Evolutionary conservation across 2,113 vertebrate species (phyloP), one percentile per base, ranked within the genome.

Genomic region (Nesoenas mayeri): DNA sequence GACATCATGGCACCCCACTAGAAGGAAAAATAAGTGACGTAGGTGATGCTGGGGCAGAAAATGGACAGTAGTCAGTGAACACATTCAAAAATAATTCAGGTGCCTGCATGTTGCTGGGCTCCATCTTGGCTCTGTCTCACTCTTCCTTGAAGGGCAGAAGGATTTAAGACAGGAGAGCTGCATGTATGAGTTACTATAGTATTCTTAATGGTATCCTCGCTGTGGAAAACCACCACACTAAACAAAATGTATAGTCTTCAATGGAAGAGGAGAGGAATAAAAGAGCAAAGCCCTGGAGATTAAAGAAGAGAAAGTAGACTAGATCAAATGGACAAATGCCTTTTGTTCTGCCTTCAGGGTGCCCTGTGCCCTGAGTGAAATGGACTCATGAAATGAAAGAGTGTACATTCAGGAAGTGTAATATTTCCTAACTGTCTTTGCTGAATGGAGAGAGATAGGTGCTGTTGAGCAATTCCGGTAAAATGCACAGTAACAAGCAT

Each of bases 321-420:
- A 89, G 64, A 79, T 85, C 31, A 69, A 96, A 78, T 65, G 93
- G 96, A 93, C 69, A 92, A 93, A 82, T 94, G 95, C 71, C 84
- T 93, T 95, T 96, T 96, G 82, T 94, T 95, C 89, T 95, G 72
- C 58, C 87, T 93, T 90, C 87, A 96, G 93, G 93, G 86, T 56
- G 80, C 54, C 53, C 60, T 12, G 6, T 88, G 92, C 51, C 89
- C 85, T 50, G 84, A 74, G 79, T 87, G 81, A 92, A 92, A 87
- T 22, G 69, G 72, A 78, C 73, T 64, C 66, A 36, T n/a, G 95
- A 82, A 88, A 92, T 53, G 73, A 91, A 92, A 94, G 74, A 70
- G 44, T 3, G 1, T 32, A 26, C 0, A 5, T n/a, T 53, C 53
- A 31, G 48, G 15, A 50, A 32, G 47, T 4, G 6, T 48, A 61